Base-by-base conservation (phyloP, 2,113 vertebrate species). In the Dascyllus trimaculatus region DNA sequence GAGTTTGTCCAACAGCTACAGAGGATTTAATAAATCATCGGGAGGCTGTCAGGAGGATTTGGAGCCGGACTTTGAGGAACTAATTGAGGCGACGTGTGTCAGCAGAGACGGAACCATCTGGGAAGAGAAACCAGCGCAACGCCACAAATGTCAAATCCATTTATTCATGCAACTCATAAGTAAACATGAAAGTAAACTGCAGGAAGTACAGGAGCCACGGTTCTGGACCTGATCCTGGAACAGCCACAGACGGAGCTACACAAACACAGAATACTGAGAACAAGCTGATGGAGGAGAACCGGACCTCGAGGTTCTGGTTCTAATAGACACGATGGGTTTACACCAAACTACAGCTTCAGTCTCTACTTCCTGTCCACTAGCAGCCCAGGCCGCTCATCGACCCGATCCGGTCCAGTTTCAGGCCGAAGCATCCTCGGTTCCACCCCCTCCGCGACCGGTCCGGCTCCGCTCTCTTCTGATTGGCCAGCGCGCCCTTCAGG, bases 341-440 rank as follows among this genome's bases (percentile, higher is more conserved):
- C 81, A 76, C 62, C 57, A 78, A 24, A 87, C 74, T 79, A 90
- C 22, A 69, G 43, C 53, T 49, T 52, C 71, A 91, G 87, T 91
- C 90, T 83, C 52, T 86, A 22, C 48, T 46, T 29, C 43, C 11
- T 48, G 77, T 62, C 65, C 51, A 92, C 92, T 96, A 96, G 90
- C 96, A 97, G 26, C 96, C 96, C 83, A 97, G 93, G 72, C 95
- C 96, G 2, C 96, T 97, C 94, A 97, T 94, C 53, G 96, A 94
- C 35, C 96, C 96, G 1, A 96, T 97, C 54, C 96, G 93, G 78
- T 97, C 96, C 89, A 97, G 88, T 90, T 97, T 97, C 67, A 96
- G 88, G 45, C 96, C 96, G 73, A 97, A 97, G 89, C 96, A 97
- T 15, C 96, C 96, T 15, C 94, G 85, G 79, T 95, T 91, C 94